These are phyloP conservation scores for Lathronympha strigana DNA, from an alignment of 2,888 invertebrate genomes.

Conservation along the genomic window DNA sequence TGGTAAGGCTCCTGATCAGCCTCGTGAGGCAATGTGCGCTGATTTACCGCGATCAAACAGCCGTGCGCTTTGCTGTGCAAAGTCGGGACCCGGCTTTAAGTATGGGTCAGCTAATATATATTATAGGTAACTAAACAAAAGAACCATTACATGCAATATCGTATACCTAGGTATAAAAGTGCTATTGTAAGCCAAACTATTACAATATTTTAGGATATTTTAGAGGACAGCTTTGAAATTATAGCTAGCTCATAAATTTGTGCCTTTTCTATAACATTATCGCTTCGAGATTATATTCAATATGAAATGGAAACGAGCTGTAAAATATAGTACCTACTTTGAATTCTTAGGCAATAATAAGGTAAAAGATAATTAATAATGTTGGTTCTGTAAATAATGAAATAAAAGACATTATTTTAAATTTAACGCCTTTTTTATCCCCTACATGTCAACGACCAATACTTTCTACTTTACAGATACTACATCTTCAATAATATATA, in stretches of 20 bases:
- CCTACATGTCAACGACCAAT: slow-evolving; percentile 16
- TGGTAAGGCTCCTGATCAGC: too few species aligned
- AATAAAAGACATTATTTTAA: slow-evolving; percentile 84
- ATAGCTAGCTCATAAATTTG: slow-evolving; percentile 45
- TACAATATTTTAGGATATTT: slow-evolving; percentile 1
- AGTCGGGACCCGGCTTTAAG: too few species aligned
- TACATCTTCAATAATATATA: neutral
- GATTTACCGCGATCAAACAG: too few species aligned
- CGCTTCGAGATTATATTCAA: slow-evolving; percentile 23
- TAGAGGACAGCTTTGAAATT: slow-evolving; percentile 29
- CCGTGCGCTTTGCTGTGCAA: too few species aligned
- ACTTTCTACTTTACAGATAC: slow-evolving; percentile 4
- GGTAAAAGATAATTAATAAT: slow-evolving; percentile 47
- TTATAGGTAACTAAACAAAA: too few species aligned
- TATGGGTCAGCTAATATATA: too few species aligned
- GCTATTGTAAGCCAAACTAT: slow-evolving; percentile 11
- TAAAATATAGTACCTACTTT: slow-evolving; percentile 59
- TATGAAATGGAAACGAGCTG: slow-evolving; percentile 57
- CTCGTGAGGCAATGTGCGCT: too few species aligned
- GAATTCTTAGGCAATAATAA: slow-evolving; percentile 64
- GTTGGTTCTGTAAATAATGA: slow-evolving; percentile 58
- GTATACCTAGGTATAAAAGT: neutral
- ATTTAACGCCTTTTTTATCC: slow-evolving; percentile 65
- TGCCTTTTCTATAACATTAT: slow-evolving; percentile 42
- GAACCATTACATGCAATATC: neutral